phyloP scores from a whole-genome alignment of 2,113 vertebrate genomes.

The Chrysemys picta region DNA sequence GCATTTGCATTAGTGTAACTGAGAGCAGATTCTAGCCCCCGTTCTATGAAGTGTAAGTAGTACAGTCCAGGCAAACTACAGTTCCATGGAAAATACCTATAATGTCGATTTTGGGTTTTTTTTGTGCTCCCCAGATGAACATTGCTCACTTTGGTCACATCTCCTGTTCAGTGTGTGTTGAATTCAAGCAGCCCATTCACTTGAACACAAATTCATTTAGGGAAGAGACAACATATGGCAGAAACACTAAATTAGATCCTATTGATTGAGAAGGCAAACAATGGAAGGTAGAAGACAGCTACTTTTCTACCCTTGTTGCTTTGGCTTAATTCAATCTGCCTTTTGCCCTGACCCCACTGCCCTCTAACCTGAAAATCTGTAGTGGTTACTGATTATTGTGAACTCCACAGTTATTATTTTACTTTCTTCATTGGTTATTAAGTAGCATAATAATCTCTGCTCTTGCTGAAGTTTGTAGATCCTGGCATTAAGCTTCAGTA shows the following conservation, averaged over 20 bases:
- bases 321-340: neutral
- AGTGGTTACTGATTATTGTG: neutral
- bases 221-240: neutral
- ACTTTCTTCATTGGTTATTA: neutral
- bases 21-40: neutral
- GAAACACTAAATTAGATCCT: neutral
- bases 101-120: neutral
- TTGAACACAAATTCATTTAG: rapidly evolving
- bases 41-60: neutral
- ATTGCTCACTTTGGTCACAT: neutral
- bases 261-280: rapidly evolving
- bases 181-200: neutral
- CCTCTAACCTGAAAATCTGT: neutral
- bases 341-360: neutral
- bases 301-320: neutral
- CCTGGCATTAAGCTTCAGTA: neutral
- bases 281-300: rapidly evolving
- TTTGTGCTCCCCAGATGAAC: neutral
- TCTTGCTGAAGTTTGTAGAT: neutral
- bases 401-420: neutral
- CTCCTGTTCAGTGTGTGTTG: neutral
- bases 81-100: neutral
- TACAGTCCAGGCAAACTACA: neutral
- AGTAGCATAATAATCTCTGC: neutral
- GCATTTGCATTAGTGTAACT: neutral